Conservation (phyloP, 2,888 invertebrate genomes). For the Serripes groenlandicus region DNA sequence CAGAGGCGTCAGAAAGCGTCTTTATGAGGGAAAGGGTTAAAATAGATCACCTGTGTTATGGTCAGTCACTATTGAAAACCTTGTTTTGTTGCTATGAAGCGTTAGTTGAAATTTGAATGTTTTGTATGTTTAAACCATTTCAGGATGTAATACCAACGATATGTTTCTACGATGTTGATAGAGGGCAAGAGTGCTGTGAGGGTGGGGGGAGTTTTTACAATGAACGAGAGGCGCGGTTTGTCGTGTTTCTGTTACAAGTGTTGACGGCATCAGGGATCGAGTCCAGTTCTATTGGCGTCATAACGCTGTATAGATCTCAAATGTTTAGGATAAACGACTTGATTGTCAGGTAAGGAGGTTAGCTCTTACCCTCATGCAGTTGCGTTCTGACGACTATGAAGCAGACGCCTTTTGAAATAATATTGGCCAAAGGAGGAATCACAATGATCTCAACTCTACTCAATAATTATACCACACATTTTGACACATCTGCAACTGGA, state of each 20-base stretch:
- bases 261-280: constrained; percentile 72
- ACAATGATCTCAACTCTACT: too few species aligned
- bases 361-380: too few species aligned
- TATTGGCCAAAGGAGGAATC: not conserved
- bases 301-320: constrained; percentile 82
- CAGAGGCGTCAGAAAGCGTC: too few species aligned
- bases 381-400: not conserved
- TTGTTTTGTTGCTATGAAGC: not conserved
- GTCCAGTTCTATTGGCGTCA: constrained; percentile 77
- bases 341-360: constrained; percentile 60
- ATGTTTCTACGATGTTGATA: constrained; percentile 78
- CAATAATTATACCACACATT: too few species aligned
- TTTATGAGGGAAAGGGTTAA: not conserved
- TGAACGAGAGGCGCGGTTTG: constrained; percentile 77
- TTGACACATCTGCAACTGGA: too few species aligned
- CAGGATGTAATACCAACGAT: constrained; percentile 76
- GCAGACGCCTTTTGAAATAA: not conserved
- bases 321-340: constrained; percentile 70
- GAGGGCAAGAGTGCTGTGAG: constrained; percentile 74
- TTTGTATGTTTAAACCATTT: constrained; percentile 13
- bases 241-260: constrained; percentile 73
- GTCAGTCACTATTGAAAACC: not conserved
- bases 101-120: not conserved
- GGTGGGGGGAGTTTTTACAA: constrained; percentile 78
- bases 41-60: not conserved